Evolutionary conservation across 92 coral and sea anemone genomes (phyloP), one percentile per base, ranked within the genome.

Genomic region (Epizoanthus scotinus): DNA sequence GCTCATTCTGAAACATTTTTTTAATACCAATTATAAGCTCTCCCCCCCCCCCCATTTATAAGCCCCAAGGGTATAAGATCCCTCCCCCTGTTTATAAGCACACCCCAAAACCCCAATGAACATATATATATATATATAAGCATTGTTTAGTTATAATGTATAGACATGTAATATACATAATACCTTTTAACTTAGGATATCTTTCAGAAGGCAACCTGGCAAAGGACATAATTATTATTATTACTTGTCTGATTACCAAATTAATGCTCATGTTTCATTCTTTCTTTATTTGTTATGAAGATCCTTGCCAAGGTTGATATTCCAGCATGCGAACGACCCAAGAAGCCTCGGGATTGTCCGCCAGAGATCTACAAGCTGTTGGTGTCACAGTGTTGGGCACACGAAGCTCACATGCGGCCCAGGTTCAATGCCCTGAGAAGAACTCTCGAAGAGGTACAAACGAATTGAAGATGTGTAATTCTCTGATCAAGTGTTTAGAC

Each of bases 271-370:
- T 40, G 3, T 58, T 54, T 27, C 3, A 21, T 73, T 1, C 24
- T 3, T 0, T 0, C 34, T 8, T 22, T 27, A n/a, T 54, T 78
- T 59, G 25, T 5, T 17, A 3, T 14, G 54, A 63, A 95, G 99
- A 94, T 95, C 21, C 87, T 95, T 22, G 91, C 87, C 19, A 95
- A 89, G 63, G 89, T 95, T 17, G 99, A 94, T 42, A 66, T 80
- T 83, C 99, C 99, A n/a, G 70, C 83, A 12, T 86, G 92, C 79
- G 91, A 92, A 26, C 77, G 99, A 31, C 99, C 99, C 2, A 87
- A 75, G 58, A 89, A 89, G 77, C 99, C 99, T 40, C 91, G 86
- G 52, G 96, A 95, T 63, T 95, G 99, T 71, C 99, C 99, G 0
- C 67, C 87, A 8, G 85, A 87, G 56, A 89, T 95, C 61, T 95